These are phyloP conservation scores for Poecilia velifera DNA, from an alignment of 2,797 vertebrate species.

Conservation along the genomic window DNA sequence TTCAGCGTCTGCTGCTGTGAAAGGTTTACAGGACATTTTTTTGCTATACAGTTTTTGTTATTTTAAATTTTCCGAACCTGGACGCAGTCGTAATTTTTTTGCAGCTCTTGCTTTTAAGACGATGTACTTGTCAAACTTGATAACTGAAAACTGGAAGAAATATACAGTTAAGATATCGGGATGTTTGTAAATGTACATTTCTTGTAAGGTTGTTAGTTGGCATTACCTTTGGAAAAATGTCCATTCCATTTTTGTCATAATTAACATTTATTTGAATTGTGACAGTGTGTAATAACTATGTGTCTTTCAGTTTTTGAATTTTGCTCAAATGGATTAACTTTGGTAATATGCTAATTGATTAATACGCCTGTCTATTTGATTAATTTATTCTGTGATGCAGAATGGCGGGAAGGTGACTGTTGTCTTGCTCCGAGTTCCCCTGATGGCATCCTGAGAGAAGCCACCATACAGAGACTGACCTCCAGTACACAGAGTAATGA, in stretches of 20 bases:
- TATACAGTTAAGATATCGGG: neutral
- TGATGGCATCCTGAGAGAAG: conserved; percentile 77
- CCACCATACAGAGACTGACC: conserved; percentile 77
- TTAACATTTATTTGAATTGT: neutral
- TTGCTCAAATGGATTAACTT: neutral
- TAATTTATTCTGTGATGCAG: conserved; percentile 46
- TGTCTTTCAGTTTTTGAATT: neutral
- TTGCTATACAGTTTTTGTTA: neutral
- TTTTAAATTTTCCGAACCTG: neutral
- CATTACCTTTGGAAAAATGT: neutral
- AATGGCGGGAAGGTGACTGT: conserved; percentile 63
- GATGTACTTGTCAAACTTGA: neutral
- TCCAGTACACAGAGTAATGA: conserved; percentile 66
- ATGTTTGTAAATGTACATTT: neutral
- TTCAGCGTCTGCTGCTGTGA: conserved; percentile 43
- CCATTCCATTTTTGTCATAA: neutral
- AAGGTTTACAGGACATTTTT: conserved; percentile 37
- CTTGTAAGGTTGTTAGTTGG: neutral
- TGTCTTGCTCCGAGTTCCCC: conserved; percentile 81
- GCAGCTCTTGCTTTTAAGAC: neutral
- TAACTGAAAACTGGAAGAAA: neutral
- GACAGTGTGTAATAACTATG: neutral
- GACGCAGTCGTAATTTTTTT: neutral
- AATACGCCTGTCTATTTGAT: neutral
- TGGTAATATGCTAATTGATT: neutral